These are phyloP conservation scores for Melanerpes formicivorus DNA, from an alignment of 2,113 vertebrate genomes.

Conservation along the genomic window DNA sequence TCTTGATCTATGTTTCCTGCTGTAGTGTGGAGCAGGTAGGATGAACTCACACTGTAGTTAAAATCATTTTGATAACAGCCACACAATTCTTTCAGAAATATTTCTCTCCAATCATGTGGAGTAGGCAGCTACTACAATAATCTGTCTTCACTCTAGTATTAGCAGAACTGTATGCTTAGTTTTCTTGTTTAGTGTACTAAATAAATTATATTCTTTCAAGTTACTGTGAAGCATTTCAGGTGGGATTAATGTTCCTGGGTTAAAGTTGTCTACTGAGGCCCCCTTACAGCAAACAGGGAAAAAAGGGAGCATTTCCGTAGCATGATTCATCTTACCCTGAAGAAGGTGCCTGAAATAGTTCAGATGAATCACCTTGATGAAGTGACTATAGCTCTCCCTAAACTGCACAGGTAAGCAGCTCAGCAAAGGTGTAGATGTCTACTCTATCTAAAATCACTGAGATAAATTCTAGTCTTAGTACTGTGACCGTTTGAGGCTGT, in stretches of 20 bases:
- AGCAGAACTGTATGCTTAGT: not conserved
- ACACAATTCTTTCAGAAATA: not conserved
- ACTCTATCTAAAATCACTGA: not conserved
- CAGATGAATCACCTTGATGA: not conserved
- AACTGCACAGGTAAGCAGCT: not conserved
- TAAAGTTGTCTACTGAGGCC: not conserved
- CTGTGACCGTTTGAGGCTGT: too few species aligned
- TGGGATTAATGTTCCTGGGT: not conserved
- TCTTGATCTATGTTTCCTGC: rapidly evolving
- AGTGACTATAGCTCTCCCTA: not conserved
- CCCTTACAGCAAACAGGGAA: not conserved
- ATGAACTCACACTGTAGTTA: not conserved
- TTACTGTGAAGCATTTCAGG: not conserved
- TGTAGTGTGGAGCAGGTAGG: not conserved
- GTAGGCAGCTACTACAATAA: not conserved
- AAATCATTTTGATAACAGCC: not conserved
- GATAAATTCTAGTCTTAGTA: not conserved
- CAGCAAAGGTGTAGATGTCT: not conserved
- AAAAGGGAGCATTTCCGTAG: not conserved
- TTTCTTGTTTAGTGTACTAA: not conserved
- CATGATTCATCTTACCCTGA: not conserved
- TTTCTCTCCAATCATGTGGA: not conserved
- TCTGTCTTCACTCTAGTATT: not conserved
- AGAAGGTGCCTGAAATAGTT: not conserved
- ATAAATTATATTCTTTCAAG: not conserved